These are phyloP conservation scores for Melanotaenia duboulayi DNA, from an alignment of 2,113 vertebrate genomes.

Conservation along the genomic window DNA sequence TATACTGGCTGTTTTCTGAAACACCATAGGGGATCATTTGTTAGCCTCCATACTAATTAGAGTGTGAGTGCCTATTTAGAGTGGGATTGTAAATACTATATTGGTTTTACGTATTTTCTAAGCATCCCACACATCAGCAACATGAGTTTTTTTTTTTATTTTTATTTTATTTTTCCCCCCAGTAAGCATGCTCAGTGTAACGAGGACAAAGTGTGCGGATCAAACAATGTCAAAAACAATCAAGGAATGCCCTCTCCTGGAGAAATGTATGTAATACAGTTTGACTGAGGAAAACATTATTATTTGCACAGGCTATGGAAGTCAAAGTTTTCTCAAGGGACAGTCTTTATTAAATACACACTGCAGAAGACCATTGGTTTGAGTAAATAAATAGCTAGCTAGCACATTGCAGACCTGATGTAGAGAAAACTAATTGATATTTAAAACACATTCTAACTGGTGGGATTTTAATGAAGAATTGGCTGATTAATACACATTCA, in stretches of 20 bases:
- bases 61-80: slow-evolving; percentile 35
- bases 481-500: neutral
- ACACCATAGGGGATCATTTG: slow-evolving; percentile 44
- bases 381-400: too few species aligned
- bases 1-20: slow-evolving; percentile 32
- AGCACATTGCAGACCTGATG: too few species aligned
- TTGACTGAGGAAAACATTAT: neutral
- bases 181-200: slow-evolving; percentile 27
- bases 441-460: neutral
- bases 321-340: too few species aligned
- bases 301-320: too few species aligned
- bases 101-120: slow-evolving; percentile 34
- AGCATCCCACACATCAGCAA: slow-evolving; percentile 40
- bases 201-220: slow-evolving; percentile 20
- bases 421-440: too few species aligned
- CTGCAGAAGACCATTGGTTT: too few species aligned
- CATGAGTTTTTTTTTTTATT: neutral
- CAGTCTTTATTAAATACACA: too few species aligned
- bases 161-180: slow-evolving; percentile 31
- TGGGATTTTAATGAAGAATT: neutral
- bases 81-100: slow-evolving; percentile 41
- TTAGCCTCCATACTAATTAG: slow-evolving; percentile 42
- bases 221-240: neutral
- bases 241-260: slow-evolving; percentile 59
- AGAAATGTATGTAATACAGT: neutral